A percentile compares a stretch with the other conserved stretches of the same genome.
These are phyloP conservation scores for Stylophora pistillata DNA, from an alignment of 64 coral and sea anemone genomes.

Conservation along the genomic window DNA sequence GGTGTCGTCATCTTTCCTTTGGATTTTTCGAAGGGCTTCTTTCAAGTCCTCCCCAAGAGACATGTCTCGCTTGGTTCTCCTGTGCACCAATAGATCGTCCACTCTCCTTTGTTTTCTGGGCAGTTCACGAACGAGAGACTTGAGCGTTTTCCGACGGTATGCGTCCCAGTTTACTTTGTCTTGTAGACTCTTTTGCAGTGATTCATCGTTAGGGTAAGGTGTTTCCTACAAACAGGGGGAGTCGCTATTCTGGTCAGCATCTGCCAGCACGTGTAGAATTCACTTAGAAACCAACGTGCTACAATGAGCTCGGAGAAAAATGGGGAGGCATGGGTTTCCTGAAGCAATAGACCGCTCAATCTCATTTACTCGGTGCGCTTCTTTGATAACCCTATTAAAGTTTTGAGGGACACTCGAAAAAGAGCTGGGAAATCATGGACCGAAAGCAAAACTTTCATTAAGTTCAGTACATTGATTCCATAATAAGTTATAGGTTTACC, in stretches of 20 bases:
- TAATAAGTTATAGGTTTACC: too few species aligned
- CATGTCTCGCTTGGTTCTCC: conserved; percentile 33
- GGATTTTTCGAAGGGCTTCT: conserved; percentile 45
- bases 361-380: too few species aligned
- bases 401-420: not conserved
- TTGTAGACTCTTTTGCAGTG: conserved; percentile 65
- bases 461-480: too few species aligned
- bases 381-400: not conserved
- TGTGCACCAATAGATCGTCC: conserved; percentile 36
- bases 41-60: conserved; percentile 56
- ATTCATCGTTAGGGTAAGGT: conserved; percentile 52
- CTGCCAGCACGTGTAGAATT: too few species aligned
- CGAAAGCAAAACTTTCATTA: too few species aligned
- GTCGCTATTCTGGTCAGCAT: too few species aligned
- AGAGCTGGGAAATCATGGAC: too few species aligned
- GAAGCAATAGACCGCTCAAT: not conserved
- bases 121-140: conserved; percentile 27
- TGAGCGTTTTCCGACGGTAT: conserved; percentile 57
- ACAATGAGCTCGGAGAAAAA: too few species aligned
- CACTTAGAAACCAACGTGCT: too few species aligned
- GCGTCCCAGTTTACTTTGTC: conserved; percentile 81
- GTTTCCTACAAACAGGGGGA: conserved; percentile 53
- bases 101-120: conserved; percentile 32
- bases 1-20: conserved; percentile 24
- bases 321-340: too few species aligned